Conservation (phyloP, 2,113 vertebrate species). For the Pygoscelis antarcticus region DNA sequence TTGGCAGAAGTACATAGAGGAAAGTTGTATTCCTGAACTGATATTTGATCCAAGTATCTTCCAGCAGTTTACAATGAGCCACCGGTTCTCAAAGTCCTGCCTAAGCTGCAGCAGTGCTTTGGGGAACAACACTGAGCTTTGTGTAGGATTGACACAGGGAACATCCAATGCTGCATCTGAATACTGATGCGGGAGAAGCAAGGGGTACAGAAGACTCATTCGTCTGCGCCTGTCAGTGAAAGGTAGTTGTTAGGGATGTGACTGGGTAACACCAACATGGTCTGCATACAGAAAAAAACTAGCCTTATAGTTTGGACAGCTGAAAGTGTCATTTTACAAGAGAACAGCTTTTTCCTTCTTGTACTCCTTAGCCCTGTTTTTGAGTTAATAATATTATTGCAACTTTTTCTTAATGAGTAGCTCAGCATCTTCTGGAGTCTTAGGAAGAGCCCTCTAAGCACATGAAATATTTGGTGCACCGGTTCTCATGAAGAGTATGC, state of each 20-base stretch:
- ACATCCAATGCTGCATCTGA: background rate
- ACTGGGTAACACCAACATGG: rapidly evolving
- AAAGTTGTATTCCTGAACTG: background rate
- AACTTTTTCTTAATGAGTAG: background rate
- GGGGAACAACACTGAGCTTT: rapidly evolving
- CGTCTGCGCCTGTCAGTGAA: background rate
- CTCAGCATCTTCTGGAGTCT: background rate
- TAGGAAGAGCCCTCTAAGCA: background rate
- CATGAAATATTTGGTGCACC: background rate
- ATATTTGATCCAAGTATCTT: background rate
- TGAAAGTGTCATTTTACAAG: background rate
- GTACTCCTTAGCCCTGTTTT: background rate
- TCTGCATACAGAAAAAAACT: background rate
- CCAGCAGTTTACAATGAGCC: background rate
- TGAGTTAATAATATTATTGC: background rate
- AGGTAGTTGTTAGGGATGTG: background rate
- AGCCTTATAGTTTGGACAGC: background rate
- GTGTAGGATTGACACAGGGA: background rate
- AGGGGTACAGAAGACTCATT: background rate
- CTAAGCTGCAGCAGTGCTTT: background rate
- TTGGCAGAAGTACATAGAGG: background rate
- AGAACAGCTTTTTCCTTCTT: background rate
- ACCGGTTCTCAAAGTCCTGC: background rate
- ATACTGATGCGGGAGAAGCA: background rate
- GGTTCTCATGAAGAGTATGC: background rate